Percentiles rank a stretch among this genome's conserved stretches.
Conservation (phyloP, 2,113 vertebrate species). For the Psilopsiagon aymara region DNA sequence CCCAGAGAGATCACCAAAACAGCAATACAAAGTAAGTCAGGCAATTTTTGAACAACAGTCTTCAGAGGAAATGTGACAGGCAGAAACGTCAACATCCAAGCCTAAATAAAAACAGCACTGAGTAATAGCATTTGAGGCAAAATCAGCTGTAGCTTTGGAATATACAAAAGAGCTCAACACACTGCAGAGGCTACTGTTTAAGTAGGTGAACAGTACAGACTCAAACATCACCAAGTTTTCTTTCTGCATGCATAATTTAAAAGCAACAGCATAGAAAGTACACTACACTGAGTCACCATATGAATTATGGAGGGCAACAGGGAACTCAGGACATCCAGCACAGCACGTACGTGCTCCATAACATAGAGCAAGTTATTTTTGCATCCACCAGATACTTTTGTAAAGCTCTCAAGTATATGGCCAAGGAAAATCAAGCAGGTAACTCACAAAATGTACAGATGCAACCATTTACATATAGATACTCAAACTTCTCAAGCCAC, state of each 20-base stretch:
- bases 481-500: neutral
- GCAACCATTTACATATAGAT: neutral
- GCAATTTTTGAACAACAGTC: neutral
- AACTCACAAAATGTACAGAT: neutral
- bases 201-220: neutral
- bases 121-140: neutral
- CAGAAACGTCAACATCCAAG: neutral
- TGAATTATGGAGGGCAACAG: slow-evolving; percentile 55
- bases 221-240: slow-evolving; percentile 32
- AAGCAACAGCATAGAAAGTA: slow-evolving; percentile 53
- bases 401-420: neutral
- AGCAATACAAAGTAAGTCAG: neutral
- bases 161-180: neutral
- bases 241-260: slow-evolving; percentile 62
- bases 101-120: neutral
- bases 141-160: neutral
- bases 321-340: neutral
- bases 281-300: slow-evolving; percentile 20
- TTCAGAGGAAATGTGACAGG: neutral
- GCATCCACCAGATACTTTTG: neutral
- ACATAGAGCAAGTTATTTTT: slow-evolving; percentile 5
- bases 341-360: neutral
- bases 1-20: neutral
- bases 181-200: neutral
- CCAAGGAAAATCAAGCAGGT: neutral